Evolutionary conservation across 2,113 vertebrate genomes (phyloP).

Genomic region (Zosterops hypoxanthus): DNA sequence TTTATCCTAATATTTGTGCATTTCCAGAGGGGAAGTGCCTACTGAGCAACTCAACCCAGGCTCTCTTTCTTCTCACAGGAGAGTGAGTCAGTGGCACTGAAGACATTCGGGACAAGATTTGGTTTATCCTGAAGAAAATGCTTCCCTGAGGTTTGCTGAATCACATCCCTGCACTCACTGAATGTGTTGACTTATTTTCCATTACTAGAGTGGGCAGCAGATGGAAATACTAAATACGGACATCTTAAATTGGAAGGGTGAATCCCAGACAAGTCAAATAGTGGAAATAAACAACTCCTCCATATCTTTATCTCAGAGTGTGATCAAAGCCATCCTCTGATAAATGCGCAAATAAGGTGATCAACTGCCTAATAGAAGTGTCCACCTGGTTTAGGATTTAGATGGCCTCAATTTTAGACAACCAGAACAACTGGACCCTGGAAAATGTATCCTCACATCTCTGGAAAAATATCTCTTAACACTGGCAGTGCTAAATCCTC

Average conservation of each 20-base stretch:
- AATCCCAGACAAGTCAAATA: not conserved
- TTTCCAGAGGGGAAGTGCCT: not conserved
- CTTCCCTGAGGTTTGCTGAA: not conserved
- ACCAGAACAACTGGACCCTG: not conserved
- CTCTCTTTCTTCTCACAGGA: not conserved
- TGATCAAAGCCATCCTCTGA: not conserved
- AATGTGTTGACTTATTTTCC: not conserved
- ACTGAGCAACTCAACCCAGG: not conserved
- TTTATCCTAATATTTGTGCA: not conserved
- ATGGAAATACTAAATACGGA: not conserved
- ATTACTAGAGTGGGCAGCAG: not conserved
- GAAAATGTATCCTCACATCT: not conserved
- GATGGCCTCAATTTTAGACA: not conserved
- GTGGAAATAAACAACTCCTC: not conserved
- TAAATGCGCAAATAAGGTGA: not conserved
- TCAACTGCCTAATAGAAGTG: not conserved
- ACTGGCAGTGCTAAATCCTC: rapidly evolving
- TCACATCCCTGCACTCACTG: not conserved
- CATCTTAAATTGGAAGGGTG: not conserved
- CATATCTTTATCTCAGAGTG: not conserved
- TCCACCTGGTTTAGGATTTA: not conserved
- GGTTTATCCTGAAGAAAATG: not conserved
- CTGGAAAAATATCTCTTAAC: not conserved
- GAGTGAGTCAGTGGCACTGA: not conserved
- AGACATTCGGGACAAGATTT: not conserved